These are phyloP conservation scores for Jacana jacana DNA, from an alignment of 2,113 vertebrate genomes.

Conservation along the genomic window DNA sequence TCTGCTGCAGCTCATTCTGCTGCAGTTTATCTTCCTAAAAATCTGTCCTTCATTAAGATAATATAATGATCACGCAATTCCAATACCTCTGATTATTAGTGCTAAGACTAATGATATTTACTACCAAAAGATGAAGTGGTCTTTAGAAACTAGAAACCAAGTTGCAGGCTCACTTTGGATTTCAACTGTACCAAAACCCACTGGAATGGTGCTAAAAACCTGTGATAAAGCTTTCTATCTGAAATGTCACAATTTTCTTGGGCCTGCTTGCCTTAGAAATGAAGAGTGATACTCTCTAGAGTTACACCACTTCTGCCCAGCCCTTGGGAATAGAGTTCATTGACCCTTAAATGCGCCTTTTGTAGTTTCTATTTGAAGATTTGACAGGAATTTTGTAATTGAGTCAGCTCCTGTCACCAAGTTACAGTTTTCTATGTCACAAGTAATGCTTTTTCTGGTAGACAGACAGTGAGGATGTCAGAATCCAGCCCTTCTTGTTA, in stretches of 20 bases:
- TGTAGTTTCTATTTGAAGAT: not conserved
- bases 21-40: not conserved
- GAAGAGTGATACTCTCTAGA: not conserved
- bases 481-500: not conserved
- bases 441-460: not conserved
- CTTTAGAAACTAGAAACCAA: not conserved
- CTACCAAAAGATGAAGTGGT: not conserved
- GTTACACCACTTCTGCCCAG: not conserved
- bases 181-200: not conserved
- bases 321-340: not conserved
- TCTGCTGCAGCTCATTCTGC: not conserved
- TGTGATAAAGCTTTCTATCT: not conserved
- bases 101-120: not conserved
- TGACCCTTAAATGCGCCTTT: not conserved
- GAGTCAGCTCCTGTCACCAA: not conserved
- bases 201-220: not conserved
- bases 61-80: not conserved
- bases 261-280: not conserved
- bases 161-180: not conserved
- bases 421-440: not conserved
- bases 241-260: not conserved
- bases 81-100: not conserved
- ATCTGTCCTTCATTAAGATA: not conserved
- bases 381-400: not conserved
- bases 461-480: not conserved